Base-by-base conservation (phyloP, 2,113 vertebrate genomes). In the Varanus komodoensis region DNA sequence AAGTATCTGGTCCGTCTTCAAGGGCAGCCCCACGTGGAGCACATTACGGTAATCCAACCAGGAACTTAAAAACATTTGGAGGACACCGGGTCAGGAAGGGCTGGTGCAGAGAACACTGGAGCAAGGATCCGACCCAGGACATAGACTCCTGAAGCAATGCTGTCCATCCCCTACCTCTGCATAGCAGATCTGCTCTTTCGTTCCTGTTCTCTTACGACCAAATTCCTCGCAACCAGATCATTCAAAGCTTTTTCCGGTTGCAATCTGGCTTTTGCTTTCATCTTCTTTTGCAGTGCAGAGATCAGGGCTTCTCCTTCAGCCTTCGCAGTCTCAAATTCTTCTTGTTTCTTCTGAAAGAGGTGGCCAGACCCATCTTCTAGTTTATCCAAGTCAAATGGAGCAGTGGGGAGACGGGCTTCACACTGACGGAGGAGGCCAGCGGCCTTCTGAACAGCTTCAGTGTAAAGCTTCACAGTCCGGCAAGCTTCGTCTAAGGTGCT, bases 301-400 rank as follows among this genome's bases (percentile, higher is more conserved):
- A 67, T 89, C 81, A 97, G 93, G 12, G 91, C 94, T 93, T 97
- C 97, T 50, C 99, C 91, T 77, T 96, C 84, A 61, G 94, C 93
- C 52, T 97, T 73, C 6, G 96, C 86, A 32, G 94, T 94, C 74
- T 97, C 96, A 90, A 99, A 96, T n/a, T 97, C 97, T 48, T 97
- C 94, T 87, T 97, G 95, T 94, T 95, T 1, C 93, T 91, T 14
- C 4, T 34, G 86, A 94, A 64, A 54, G 89, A 82, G 84, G 6
- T 94, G 96, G 77, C 89, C 92, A 6, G 95, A 91, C 32, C 96
- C 68, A 44, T 79, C 86, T 75, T 92, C 87, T 5, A 93, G 93
- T 68, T 91, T 84, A 38, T 94, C 89, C 0, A 96, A 87, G 3
- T 97, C 93, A 74, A 97, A 94, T 25, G 91, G 68, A 0, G 90